Percentiles rank a stretch among this genome's conserved stretches.
These are phyloP conservation scores for Drosophila grimshawi DNA, from an alignment of 1,140 invertebrate genomes.

Conservation along the genomic window DNA sequence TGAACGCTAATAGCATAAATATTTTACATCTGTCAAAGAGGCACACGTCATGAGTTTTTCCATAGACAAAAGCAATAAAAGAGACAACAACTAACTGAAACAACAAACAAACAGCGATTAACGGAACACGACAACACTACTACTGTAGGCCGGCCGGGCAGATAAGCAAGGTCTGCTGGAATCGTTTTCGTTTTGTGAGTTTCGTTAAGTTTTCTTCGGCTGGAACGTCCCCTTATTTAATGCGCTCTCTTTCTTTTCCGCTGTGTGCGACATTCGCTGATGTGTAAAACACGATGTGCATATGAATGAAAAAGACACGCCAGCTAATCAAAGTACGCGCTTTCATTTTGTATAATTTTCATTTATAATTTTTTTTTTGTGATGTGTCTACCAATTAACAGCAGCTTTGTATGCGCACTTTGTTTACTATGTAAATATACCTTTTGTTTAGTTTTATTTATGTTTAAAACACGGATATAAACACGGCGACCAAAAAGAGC, in stretches of 20 bases:
- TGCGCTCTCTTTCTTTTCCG: conserved; percentile 25
- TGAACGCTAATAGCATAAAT: conserved; percentile 62
- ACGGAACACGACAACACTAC: conserved; percentile 34
- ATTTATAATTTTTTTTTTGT: conserved; percentile 21
- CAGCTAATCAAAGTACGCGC: conserved; percentile 76
- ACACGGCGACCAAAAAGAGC: conserved; percentile 54
- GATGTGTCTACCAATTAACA: conserved; percentile 30
- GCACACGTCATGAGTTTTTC: conserved; percentile 70
- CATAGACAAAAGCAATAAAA: conserved; percentile 16
- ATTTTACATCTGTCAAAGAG: conserved; percentile 10
- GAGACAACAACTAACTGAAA: not conserved
- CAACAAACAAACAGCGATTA: conserved; percentile 37
- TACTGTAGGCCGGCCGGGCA: conserved; percentile 42
- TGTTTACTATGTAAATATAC: conserved; percentile 39
- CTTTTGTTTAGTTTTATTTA: conserved; percentile 35
- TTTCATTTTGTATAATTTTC: conserved; percentile 62
- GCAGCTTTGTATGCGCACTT: conserved; percentile 3
- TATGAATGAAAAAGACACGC: conserved; percentile 78
- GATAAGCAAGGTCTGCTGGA: conserved; percentile 29
- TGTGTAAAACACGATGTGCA: conserved; percentile 68
- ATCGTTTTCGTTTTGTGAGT: conserved; percentile 12
- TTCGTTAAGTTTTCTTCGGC: conserved; percentile 38
- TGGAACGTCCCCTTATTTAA: conserved; percentile 2
- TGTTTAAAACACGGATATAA: conserved; percentile 44
- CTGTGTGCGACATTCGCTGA: conserved; percentile 45